These are phyloP conservation scores for Lysandra coridon DNA, from an alignment of 2,888 invertebrate species.

Conservation along the genomic window DNA sequence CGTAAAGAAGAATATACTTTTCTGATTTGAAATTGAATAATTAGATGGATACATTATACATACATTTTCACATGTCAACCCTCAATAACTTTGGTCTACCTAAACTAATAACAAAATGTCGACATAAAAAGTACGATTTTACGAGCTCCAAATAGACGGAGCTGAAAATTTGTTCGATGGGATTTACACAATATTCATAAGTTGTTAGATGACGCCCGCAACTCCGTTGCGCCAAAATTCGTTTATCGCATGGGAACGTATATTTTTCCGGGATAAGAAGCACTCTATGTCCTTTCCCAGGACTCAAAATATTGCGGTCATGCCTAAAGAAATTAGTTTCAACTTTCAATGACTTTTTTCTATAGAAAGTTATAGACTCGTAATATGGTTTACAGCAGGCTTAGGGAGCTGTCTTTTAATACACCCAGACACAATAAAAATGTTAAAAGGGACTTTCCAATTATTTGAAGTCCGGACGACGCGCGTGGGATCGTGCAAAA, in stretches of 20 bases:
- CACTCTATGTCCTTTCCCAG: no score
- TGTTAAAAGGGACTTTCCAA: constrained; percentile 34
- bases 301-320: no score
- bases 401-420: constrained; percentile 24
- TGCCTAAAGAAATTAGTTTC: neutral
- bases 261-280: no score
- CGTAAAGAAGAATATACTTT: no score
- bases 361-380: neutral
- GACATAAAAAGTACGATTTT: neutral
- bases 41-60: neutral
- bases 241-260: no score
- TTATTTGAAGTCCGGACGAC: constrained; percentile 34
- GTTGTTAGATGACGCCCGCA: no score
- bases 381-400: neutral
- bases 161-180: constrained; percentile 48
- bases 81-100: neutral
- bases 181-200: constrained; percentile 44
- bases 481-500: constrained; percentile 32
- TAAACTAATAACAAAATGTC: no score
- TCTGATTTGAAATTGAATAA: no score
- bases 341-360: neutral
- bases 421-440: constrained; percentile 35
- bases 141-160: constrained; percentile 11
- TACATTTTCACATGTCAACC: neutral
- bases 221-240: no score